Percentiles rank a stretch among this genome's conserved stretches.
phyloP scores from a whole-genome alignment of 2,113 vertebrate species.

The Ramphastos sulfuratus region DNA sequence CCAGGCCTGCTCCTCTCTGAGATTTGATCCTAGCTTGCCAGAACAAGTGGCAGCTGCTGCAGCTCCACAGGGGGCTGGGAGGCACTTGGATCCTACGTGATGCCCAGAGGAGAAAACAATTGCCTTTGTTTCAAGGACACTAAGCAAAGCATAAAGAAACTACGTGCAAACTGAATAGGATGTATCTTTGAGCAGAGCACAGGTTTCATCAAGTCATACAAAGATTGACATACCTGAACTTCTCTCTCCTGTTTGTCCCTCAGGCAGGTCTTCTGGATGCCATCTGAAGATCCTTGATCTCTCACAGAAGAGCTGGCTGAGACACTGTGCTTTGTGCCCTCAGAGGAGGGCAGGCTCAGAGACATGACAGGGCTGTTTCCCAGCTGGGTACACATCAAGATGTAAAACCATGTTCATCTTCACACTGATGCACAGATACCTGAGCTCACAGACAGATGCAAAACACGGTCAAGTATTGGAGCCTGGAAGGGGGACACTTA shows the following conservation, averaged over 20 bases:
- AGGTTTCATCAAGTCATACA: constrained; percentile 15
- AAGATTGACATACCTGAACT: constrained; percentile 14
- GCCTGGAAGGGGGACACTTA: background rate
- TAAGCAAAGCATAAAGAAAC: constrained; percentile 59
- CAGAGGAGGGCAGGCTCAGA: background rate
- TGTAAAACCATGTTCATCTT: background rate
- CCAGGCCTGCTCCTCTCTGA: background rate
- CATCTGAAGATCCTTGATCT: background rate
- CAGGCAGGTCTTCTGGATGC: background rate
- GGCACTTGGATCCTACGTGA: constrained; percentile 25
- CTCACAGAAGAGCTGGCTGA: background rate
- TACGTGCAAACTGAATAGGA: constrained; percentile 53
- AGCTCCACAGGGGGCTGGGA: background rate
- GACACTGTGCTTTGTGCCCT: background rate
- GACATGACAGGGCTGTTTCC: background rate
- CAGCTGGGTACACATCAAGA: accelerated
- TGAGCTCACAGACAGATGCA: background rate
- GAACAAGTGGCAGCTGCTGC: constrained; percentile 15
- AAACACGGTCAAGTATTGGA: background rate
- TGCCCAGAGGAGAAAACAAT: constrained; percentile 52
- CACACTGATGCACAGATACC: background rate
- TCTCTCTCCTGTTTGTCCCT: background rate
- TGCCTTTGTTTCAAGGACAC: constrained; percentile 59
- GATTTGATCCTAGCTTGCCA: background rate
- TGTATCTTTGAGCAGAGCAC: constrained; percentile 22